Percentiles rank a stretch among this genome's conserved stretches.
Conservation (phyloP, 2,888 invertebrate genomes). For the Cheilosia variabilis region DNA sequence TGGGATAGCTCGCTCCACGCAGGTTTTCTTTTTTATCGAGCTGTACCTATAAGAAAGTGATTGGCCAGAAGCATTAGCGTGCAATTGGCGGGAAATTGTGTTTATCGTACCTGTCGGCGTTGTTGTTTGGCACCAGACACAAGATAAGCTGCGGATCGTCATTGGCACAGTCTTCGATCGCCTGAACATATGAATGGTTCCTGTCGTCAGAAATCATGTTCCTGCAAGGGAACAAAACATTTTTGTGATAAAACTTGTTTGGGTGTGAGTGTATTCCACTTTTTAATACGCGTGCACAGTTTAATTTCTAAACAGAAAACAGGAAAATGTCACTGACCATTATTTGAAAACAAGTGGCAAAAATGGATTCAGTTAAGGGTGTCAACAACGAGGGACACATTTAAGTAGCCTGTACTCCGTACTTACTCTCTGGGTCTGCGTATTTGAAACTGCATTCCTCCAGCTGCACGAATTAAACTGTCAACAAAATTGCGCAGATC, state of each 20-base stretch:
- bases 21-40: constrained; percentile 94
- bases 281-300: no score
- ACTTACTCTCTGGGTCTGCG: constrained; percentile 83
- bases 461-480: constrained; percentile 82
- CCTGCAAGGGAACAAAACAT: constrained; percentile 73
- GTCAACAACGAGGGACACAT: no score
- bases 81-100: neutral
- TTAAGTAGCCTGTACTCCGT: neutral
- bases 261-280: no score
- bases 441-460: constrained; percentile 84
- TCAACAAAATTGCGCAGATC: constrained; percentile 80
- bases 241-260: neutral
- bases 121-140: constrained; percentile 88
- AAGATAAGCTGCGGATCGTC: constrained; percentile 88
- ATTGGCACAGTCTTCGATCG: constrained; percentile 86
- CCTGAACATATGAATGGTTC: constrained; percentile 86
- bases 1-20: constrained; percentile 89
- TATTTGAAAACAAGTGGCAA: neutral
- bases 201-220: constrained; percentile 85
- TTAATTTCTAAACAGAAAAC: neutral
- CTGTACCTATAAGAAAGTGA: constrained; percentile 85
- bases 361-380: no score
- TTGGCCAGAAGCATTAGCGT: neutral
- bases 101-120: constrained; percentile 86
- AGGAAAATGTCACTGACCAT: neutral